Evolutionary conservation across 2,888 invertebrate genomes (phyloP).

Genomic region (Galerucella calmariensis): DNA sequence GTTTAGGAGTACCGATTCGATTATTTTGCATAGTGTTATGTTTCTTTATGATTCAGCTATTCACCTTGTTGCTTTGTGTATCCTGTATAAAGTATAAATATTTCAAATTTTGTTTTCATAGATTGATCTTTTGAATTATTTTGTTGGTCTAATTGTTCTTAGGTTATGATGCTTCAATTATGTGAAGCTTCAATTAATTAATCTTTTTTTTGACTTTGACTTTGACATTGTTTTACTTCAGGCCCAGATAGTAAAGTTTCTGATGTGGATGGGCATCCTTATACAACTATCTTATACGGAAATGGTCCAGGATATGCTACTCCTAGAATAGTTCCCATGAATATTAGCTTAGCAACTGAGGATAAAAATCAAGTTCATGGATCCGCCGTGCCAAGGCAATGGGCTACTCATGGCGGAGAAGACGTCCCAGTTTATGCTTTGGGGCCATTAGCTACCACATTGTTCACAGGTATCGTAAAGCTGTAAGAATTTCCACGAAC

Average conservation of each 20-base stretch:
- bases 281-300: slow-evolving; percentile 80
- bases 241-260: slow-evolving; percentile 80
- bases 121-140: too few species aligned
- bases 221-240: slow-evolving; percentile 53
- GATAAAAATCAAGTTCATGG: slow-evolving; percentile 73
- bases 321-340: slow-evolving; percentile 71
- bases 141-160: too few species aligned
- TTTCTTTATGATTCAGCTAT: too few species aligned
- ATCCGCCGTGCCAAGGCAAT: slow-evolving; percentile 79
- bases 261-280: slow-evolving; percentile 79
- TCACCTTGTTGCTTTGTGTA: too few species aligned
- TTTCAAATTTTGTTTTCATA: too few species aligned
- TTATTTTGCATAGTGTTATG: too few species aligned
- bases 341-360: slow-evolving; percentile 64
- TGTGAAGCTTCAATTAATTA: too few species aligned
- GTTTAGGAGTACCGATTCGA: too few species aligned
- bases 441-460: slow-evolving; percentile 74
- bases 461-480: slow-evolving; percentile 66
- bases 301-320: slow-evolving; percentile 81
- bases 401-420: slow-evolving; percentile 86
- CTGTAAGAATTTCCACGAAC: too few species aligned
- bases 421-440: slow-evolving; percentile 85
- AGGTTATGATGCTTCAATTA: too few species aligned
- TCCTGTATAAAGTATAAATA: too few species aligned
- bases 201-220: too few species aligned